Evolutionary conservation across 1,140 invertebrate genomes (phyloP).

Genomic region (Dermatophagoides farinae): DNA sequence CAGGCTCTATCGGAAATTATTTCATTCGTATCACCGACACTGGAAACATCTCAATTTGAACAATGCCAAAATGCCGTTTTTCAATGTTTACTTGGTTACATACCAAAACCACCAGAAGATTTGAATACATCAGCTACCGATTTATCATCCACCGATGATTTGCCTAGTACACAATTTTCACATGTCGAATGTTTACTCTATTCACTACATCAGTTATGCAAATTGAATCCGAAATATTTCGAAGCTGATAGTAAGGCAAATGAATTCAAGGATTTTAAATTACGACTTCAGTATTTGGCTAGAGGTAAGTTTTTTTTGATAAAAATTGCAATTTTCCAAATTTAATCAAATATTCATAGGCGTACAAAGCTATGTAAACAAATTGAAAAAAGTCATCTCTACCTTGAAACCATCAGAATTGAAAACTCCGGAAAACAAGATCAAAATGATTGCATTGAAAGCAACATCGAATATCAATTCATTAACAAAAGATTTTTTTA

Average conservation of each 20-base stretch:
- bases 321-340: neutral
- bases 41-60: slow-evolving; percentile 42
- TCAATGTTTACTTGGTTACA: slow-evolving; percentile 43
- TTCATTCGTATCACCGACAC: slow-evolving; percentile 29
- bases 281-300: slow-evolving; percentile 72
- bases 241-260: slow-evolving; percentile 41
- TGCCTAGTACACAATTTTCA: slow-evolving; percentile 66
- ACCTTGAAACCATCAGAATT: slow-evolving; percentile 37
- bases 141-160: slow-evolving; percentile 19
- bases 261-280: slow-evolving; percentile 63
- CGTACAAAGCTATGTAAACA: slow-evolving; percentile 76
- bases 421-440: slow-evolving; percentile 27
- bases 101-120: slow-evolving; percentile 50
- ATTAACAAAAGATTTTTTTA: slow-evolving; percentile 81
- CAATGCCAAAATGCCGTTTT: slow-evolving; percentile 49
- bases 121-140: slow-evolving; percentile 26
- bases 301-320: slow-evolving; percentile 33
- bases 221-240: slow-evolving; percentile 56
- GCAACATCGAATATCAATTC: slow-evolving; percentile 80
- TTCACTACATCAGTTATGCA: slow-evolving; percentile 65
- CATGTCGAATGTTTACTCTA: slow-evolving; percentile 80
- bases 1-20: slow-evolving; percentile 69
- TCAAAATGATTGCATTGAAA: slow-evolving; percentile 42
- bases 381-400: slow-evolving; percentile 54
- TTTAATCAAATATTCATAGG: slow-evolving; percentile 5